phyloP scores from a whole-genome alignment of 2,888 invertebrate genomes.

The Cactoblastis cactorum region DNA sequence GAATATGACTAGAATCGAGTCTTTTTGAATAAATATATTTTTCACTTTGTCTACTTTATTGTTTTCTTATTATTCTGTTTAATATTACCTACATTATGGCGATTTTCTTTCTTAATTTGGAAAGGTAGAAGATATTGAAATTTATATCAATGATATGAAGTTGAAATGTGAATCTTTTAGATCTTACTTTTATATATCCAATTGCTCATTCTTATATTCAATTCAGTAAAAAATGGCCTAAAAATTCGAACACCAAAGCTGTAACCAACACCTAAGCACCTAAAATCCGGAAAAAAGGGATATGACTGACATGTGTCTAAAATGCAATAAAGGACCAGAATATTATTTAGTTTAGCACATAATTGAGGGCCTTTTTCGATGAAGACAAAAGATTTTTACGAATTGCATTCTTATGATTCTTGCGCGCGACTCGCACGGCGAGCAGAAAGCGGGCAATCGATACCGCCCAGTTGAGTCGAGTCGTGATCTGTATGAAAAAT shows the following conservation, averaged over 20 bases:
- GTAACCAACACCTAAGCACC: neutral
- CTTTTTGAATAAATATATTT: too few species aligned
- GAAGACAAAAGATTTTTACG: constrained; percentile 16
- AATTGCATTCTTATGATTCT: constrained; percentile 18
- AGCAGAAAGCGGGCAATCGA: constrained; percentile 47
- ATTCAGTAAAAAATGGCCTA: too few species aligned
- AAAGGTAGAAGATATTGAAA: too few species aligned
- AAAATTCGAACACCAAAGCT: neutral
- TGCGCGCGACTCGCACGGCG: neutral
- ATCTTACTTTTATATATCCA: too few species aligned
- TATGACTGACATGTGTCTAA: neutral
- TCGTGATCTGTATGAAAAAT: constrained; percentile 75
- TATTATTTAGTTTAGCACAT: constrained; percentile 13
- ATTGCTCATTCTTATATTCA: too few species aligned
- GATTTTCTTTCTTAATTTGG: too few species aligned
- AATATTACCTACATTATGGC: too few species aligned
- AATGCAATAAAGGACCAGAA: constrained; percentile 12
- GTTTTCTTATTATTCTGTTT: too few species aligned
- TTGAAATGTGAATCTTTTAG: too few species aligned
- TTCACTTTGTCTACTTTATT: too few species aligned
- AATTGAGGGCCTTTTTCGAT: constrained; percentile 13
- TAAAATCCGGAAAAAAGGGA: neutral
- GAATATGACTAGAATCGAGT: too few species aligned
- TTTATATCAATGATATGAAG: too few species aligned
- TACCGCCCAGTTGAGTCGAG: constrained; percentile 48